Conservation (phyloP, 2,888 invertebrate species). For the Zygogramma bicolorata region DNA sequence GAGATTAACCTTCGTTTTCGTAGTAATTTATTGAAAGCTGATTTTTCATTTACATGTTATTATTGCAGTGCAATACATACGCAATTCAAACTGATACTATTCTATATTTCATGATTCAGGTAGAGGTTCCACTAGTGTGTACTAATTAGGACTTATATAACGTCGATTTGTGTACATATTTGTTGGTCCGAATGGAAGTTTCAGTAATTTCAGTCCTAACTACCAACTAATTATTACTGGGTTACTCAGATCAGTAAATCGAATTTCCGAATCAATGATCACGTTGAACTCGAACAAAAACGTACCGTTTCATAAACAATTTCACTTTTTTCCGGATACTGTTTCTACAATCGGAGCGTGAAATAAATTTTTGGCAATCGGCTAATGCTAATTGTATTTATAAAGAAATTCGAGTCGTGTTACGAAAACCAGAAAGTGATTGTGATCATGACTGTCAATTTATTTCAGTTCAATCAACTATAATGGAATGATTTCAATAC, state of each 20-base stretch:
- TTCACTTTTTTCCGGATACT: not conserved
- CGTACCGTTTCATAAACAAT: not conserved
- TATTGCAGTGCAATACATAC: too few relatives aligned
- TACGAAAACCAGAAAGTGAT: not conserved
- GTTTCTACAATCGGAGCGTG: not conserved
- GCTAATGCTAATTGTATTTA: not conserved
- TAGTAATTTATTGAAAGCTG: too few relatives aligned
- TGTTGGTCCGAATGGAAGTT: too few relatives aligned
- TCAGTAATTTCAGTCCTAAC: not conserved
- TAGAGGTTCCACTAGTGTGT: too few relatives aligned
- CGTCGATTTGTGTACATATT: too few relatives aligned
- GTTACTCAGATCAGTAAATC: not conserved
- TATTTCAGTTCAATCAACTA: not conserved
- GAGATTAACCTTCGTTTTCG: too few relatives aligned
- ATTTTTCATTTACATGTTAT: too few relatives aligned
- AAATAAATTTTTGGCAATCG: slow-evolving; percentile 1
- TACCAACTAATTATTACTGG: not conserved
- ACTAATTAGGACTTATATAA: too few relatives aligned
- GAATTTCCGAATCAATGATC: not conserved
- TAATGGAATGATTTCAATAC: not conserved
- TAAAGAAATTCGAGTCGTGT: not conserved
- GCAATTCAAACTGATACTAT: too few relatives aligned
- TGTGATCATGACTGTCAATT: not conserved
- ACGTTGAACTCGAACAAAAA: not conserved
- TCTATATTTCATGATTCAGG: too few relatives aligned